Base-by-base conservation (phyloP, 2,113 vertebrate genomes). In the Rallus limicola region DNA sequence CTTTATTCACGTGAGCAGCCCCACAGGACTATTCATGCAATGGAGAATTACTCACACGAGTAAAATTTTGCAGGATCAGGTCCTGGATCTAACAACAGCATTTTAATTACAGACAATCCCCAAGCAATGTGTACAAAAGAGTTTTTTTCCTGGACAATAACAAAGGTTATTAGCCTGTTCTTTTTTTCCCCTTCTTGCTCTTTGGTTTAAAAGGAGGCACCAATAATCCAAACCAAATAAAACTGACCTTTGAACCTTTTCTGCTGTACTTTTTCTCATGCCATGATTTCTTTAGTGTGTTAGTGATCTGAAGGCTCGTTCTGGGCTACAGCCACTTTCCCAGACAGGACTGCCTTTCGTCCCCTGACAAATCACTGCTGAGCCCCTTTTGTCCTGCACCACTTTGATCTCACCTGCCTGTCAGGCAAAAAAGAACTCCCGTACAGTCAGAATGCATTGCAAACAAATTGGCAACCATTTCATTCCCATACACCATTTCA, bases 401-500 rank as follows among this genome's bases (percentile, higher is more conserved):
- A 96, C 99, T 99, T 99, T 99, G 99, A 99, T 99, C 99, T 99
- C 98, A 99, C 99, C 98, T 99, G 99, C 99, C 98, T 99, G 98
- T 99, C 99, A 99, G 98, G 96, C 94, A 97, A 95, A 98, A 98
- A 98, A 98, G 98, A 98, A 98, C 98, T 98, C 98, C 98, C 87
- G 98, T 99, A 99, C 98, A 99, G 98, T 99, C 98, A 98, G 98
- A 98, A 98, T 98, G 97, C 98, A 98, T 96, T 98, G 98, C 98
- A 98, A 99, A 99, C 98, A 99, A 99, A 99, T 98, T 98, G 98
- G 98, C 98, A 98, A 98, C 98, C 97, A 98, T 98, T 98, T 98
- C 98, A 97, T 98, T 98, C 97, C 96, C 89, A 94, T 97, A 96
- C 97, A 97, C 96, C 95, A 95, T 97, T 98, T 97, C 97, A 96